phyloP scores from a whole-genome alignment of 2,113 vertebrate species.

The Tor tambroides region DNA sequence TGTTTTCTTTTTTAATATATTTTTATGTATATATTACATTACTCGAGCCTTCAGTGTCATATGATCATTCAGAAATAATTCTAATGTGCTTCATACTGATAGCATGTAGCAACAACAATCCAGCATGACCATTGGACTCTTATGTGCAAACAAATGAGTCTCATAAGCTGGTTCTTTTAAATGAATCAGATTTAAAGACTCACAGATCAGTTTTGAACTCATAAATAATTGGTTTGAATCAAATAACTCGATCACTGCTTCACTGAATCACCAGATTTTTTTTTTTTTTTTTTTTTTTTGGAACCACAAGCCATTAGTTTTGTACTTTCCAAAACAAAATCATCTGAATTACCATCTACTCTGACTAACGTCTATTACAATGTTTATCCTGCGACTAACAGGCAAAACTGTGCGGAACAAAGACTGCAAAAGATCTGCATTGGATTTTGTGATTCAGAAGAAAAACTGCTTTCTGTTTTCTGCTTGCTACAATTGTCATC shows the following conservation, averaged over 20 bases:
- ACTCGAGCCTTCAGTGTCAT: no score
- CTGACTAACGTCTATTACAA: background rate
- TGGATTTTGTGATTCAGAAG: conserved; percentile 26
- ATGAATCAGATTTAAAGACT: background rate
- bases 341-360: background rate
- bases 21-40: no score
- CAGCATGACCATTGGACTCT: background rate
- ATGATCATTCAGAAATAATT: no score
- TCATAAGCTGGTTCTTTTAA: background rate
- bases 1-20: no score
- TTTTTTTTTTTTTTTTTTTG: no score
- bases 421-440: conserved; percentile 17
- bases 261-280: background rate
- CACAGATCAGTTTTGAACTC: background rate
- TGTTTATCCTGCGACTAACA: conserved; percentile 2
- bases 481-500: conserved; percentile 7
- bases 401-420: conserved; percentile 11
- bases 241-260: background rate
- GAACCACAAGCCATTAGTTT: background rate
- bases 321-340: background rate
- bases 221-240: background rate
- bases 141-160: background rate
- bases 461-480: background rate
- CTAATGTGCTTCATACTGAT: no score
- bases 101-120: no score